phyloP scores from a whole-genome alignment of 2,888 invertebrate species.

The Pyrrhia umbra region DNA sequence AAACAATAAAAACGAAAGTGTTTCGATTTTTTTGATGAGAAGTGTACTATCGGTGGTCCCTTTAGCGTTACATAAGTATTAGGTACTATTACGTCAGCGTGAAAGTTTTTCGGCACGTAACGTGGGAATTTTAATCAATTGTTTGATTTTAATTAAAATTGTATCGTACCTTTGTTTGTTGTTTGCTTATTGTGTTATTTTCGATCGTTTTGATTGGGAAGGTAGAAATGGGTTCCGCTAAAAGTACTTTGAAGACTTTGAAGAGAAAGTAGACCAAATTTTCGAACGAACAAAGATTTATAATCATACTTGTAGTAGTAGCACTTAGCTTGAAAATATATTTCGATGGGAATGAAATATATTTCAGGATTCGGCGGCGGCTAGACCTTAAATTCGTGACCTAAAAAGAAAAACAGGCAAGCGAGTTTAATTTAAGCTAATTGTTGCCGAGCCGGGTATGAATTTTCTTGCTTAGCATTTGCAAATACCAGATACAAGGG shows the following conservation, averaged over 20 bases:
- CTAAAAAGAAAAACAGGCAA: constrained; percentile 29
- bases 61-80: constrained; percentile 41
- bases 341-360: constrained; percentile 16
- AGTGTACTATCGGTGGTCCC: constrained; percentile 37
- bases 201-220: constrained; percentile 9
- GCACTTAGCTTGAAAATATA: constrained; percentile 4
- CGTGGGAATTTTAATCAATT: constrained; percentile 57
- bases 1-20: too few species aligned
- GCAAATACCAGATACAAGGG: constrained; percentile 22
- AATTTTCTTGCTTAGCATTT: constrained; percentile 27
- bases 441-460: constrained; percentile 2
- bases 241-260: background rate
- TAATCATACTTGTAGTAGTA: background rate
- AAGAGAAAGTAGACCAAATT: background rate
- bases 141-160: constrained; percentile 59
- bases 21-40: too few species aligned
- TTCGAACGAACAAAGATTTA: constrained; percentile 10
- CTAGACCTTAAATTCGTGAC: constrained; percentile 29
- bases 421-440: constrained; percentile 24
- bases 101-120: constrained; percentile 48
- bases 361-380: background rate
- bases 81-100: constrained; percentile 37
- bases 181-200: constrained; percentile 44
- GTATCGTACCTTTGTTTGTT: constrained; percentile 47
- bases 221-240: background rate